phyloP scores from a whole-genome alignment of 1,140 invertebrate species.

The Homalodisca vitripennis region DNA sequence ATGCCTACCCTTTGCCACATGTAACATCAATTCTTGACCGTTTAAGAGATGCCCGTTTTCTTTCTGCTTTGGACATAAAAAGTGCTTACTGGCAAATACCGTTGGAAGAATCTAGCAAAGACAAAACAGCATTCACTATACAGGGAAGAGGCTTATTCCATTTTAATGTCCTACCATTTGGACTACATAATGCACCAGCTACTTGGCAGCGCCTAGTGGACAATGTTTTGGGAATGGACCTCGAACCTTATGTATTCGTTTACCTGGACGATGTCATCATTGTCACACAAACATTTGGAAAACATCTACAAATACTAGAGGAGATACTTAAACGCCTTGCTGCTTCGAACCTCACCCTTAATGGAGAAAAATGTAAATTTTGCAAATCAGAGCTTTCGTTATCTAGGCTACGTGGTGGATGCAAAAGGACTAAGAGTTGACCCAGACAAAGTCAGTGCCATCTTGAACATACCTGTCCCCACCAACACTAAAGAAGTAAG shows the following conservation, averaged over 20 bases:
- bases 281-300: conserved; percentile 44
- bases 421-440: not conserved
- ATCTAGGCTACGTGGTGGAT: not conserved
- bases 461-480: not conserved
- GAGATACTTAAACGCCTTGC: not conserved
- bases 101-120: conserved; percentile 38
- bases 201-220: conserved; percentile 22
- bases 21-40: not conserved
- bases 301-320: conserved; percentile 45
- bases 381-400: not conserved
- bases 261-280: conserved; percentile 51
- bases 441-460: not conserved
- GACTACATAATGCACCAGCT: conserved; percentile 5
- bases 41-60: not conserved
- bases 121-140: conserved; percentile 48
- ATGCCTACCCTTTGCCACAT: not conserved
- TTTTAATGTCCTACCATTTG: not conserved
- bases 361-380: not conserved
- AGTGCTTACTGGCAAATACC: conserved; percentile 49
- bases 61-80: not conserved
- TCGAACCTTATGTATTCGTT: conserved; percentile 39
- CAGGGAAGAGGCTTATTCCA: conserved; percentile 41
- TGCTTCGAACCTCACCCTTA: not conserved
- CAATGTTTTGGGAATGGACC: conserved; percentile 34
- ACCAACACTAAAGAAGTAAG: not conserved